Conservation (phyloP, 2,113 vertebrate genomes). For the Rhinichthys klamathensis region DNA sequence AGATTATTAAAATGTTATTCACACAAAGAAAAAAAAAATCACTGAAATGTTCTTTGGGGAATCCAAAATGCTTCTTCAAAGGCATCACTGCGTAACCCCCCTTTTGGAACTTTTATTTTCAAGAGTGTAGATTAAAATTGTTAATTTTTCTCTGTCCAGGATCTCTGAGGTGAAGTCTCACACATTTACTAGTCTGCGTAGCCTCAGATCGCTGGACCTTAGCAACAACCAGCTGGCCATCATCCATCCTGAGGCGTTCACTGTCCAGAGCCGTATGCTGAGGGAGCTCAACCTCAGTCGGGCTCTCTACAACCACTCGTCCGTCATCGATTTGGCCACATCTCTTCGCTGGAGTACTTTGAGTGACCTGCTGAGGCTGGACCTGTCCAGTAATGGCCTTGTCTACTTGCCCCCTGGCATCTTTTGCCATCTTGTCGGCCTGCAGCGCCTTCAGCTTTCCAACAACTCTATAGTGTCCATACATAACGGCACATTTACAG, state of each 20-base stretch:
- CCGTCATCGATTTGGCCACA: conserved; percentile 60
- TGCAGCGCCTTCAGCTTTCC: conserved; percentile 71
- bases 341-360: conserved; percentile 67
- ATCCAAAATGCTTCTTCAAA: neutral
- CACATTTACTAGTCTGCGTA: conserved; percentile 69
- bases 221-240: conserved; percentile 76
- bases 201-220: conserved; percentile 77
- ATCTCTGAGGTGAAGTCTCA: conserved; percentile 74
- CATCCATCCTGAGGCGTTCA: conserved; percentile 77
- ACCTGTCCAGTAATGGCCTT: conserved; percentile 71
- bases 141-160: conserved; percentile 54
- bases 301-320: conserved; percentile 75
- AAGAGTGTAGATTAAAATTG: neutral
- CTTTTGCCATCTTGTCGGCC: conserved; percentile 57
- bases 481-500: conserved; percentile 72
- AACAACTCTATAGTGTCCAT: conserved; percentile 80
- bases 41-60: neutral
- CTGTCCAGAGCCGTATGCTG: conserved; percentile 67
- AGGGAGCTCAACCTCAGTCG: conserved; percentile 80
- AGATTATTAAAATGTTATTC: neutral
- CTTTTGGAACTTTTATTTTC: neutral
- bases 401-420: conserved; percentile 63
- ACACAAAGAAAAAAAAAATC: neutral
- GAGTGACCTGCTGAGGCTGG: conserved; percentile 59
- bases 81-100: neutral